Base-by-base conservation (phyloP, 2,888 invertebrate species). In the Microplitis manilae region DNA sequence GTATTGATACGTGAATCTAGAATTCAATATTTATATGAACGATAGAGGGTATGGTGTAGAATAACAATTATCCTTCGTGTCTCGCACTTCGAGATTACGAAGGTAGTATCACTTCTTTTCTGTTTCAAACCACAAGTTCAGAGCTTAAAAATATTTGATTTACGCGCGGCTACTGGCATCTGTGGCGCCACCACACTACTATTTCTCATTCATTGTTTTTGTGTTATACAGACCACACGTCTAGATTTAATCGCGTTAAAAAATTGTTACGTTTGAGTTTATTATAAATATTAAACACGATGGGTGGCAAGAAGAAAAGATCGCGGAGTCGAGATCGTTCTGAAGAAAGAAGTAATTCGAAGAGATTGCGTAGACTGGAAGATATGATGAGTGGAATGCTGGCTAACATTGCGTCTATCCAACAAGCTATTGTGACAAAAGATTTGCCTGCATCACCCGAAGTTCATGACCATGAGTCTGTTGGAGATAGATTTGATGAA, bases 161-260 rank as follows among this genome's bases (percentile, higher is more conserved):
- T 20, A 1, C 20, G 20, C 20, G 20, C 20, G 20, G 20, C 1
- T 20, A 70, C 38, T n/a, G n/a, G 17, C n/a, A 50, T 4, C 17
- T 61, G 40, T 64, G 39, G 64, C 62, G 62, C 40, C 39, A 1
- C 62, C 40, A 15, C 39, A 17, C 62, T n/a, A 61, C 62, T 39
- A 38, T 40, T 72, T 40, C 39, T 72, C 72, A 72, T 72, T 72
- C n/a, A 61, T 72, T 62, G 62, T 62, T 62, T 62, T 62, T 62
- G 62, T 62, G 62, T 62, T 17, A 62, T 1, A 62, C 62, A 62
- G 62, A 17, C 62, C 62, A 62, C 62, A 62, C 62, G 62, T 62
- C 17, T 62, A 62, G 62, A 17, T 62, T 17, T n/a, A 17, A 17
- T 62, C 62, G 62, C 7, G 62, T 62, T 62, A n/a, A n/a, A n/a